Conservation (phyloP, 2,797 vertebrate species). For the Meriones psammophilus region DNA sequence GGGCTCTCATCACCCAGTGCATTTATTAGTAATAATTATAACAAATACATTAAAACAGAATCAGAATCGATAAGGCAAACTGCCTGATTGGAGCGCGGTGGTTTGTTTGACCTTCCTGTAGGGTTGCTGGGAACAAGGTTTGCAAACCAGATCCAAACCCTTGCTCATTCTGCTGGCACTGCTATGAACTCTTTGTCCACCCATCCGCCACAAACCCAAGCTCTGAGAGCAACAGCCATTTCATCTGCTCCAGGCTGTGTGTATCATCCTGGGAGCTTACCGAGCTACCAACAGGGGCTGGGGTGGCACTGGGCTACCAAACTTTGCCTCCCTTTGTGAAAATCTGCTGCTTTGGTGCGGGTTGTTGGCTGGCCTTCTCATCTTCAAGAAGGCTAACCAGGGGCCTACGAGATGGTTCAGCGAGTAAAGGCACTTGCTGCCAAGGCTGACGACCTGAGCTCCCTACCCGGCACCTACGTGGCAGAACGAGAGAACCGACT, state of each 20-base stretch:
- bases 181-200: neutral
- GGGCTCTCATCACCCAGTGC: neutral
- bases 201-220: neutral
- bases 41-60: neutral
- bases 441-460: neutral
- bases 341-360: neutral
- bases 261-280: neutral
- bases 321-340: neutral
- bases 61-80: neutral
- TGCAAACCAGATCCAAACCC: constrained; percentile 3
- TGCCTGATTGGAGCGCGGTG: neutral
- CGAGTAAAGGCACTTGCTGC: neutral
- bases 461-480: neutral
- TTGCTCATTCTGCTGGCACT: neutral
- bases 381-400: neutral
- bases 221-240: neutral
- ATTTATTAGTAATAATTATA: neutral
- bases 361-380: neutral
- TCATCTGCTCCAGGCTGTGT: neutral
- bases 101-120: neutral
- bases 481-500: neutral
- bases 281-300: neutral
- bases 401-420: neutral
- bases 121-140: constrained; percentile 31
- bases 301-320: neutral